These are phyloP conservation scores for Eristalis intricaria DNA, from an alignment of 2,888 invertebrate species.

Conservation along the genomic window DNA sequence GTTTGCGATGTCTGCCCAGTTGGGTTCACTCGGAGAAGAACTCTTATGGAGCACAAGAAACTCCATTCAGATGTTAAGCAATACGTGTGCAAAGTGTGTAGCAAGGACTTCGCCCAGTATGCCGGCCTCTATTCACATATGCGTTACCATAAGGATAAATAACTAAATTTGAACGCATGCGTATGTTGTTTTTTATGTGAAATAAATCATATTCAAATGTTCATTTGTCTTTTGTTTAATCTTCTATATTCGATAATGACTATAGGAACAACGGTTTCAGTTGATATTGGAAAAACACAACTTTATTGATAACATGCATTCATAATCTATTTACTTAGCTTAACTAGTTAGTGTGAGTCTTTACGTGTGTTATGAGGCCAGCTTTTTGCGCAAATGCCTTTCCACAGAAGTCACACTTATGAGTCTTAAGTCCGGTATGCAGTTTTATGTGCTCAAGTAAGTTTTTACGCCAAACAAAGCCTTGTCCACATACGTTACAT, in stretches of 20 bases:
- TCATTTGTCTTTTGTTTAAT: neutral
- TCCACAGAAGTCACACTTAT: constrained; percentile 75
- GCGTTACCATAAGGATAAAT: constrained; percentile 49
- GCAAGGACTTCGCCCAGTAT: constrained; percentile 77
- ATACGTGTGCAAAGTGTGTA: constrained; percentile 75
- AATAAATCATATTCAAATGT: neutral
- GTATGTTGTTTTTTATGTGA: neutral
- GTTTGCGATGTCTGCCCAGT: constrained; percentile 77
- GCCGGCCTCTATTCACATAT: constrained; percentile 78
- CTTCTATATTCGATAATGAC: neutral
- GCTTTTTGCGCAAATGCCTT: constrained; percentile 75
- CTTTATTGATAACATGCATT: neutral
- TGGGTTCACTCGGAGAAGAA: constrained; percentile 77
- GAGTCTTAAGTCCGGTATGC: constrained; percentile 74
- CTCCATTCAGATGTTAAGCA: constrained; percentile 77
- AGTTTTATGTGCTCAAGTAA: constrained; percentile 76
- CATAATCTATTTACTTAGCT: neutral
- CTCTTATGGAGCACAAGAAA: constrained; percentile 78
- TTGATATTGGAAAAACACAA: neutral
- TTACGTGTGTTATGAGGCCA: constrained; percentile 72
- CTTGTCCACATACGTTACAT: constrained; percentile 74
- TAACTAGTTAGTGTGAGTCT: constrained; percentile 59
- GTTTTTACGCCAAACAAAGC: constrained; percentile 77
- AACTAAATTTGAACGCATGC: neutral
- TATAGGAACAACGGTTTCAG: neutral